phyloP scores from a whole-genome alignment of 2,113 vertebrate species.

The Cercocebus atys region DNA sequence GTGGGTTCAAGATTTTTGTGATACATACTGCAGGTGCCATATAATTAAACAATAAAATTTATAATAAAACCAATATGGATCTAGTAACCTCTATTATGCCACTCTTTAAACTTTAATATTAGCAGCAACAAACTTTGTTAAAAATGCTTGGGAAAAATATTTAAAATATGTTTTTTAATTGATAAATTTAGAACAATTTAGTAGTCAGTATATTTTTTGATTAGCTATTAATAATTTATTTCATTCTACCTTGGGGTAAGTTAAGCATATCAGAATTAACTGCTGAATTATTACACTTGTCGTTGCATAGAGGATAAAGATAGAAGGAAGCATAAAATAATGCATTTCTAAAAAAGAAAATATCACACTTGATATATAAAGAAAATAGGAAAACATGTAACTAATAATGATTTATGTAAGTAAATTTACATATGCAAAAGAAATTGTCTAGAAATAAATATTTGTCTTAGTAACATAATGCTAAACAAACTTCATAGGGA shows the following conservation, averaged over 20 bases:
- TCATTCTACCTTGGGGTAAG: neutral
- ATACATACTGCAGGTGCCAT: neutral
- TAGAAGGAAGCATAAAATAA: neutral
- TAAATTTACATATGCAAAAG: slow-evolving; percentile 26
- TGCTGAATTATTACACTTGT: neutral
- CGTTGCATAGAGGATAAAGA: neutral
- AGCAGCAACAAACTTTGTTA: neutral
- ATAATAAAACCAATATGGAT: neutral
- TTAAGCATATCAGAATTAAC: neutral
- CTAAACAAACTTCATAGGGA: slow-evolving; percentile 51
- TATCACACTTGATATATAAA: neutral
- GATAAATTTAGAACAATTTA: neutral
- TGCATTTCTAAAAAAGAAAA: neutral
- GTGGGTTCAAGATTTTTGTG: neutral
- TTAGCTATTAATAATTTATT: neutral
- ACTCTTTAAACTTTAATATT: neutral
- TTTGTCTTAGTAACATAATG: slow-evolving; percentile 39
- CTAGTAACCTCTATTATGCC: neutral
- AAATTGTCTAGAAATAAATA: slow-evolving; percentile 59
- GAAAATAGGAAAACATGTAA: neutral
- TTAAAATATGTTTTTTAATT: neutral
- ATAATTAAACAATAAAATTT: neutral
- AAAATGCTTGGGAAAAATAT: neutral
- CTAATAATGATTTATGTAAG: slow-evolving; percentile 47
- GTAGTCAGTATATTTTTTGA: neutral